These are phyloP conservation scores for Pampus argenteus DNA, from an alignment of 2,797 vertebrate species.

Conservation along the genomic window DNA sequence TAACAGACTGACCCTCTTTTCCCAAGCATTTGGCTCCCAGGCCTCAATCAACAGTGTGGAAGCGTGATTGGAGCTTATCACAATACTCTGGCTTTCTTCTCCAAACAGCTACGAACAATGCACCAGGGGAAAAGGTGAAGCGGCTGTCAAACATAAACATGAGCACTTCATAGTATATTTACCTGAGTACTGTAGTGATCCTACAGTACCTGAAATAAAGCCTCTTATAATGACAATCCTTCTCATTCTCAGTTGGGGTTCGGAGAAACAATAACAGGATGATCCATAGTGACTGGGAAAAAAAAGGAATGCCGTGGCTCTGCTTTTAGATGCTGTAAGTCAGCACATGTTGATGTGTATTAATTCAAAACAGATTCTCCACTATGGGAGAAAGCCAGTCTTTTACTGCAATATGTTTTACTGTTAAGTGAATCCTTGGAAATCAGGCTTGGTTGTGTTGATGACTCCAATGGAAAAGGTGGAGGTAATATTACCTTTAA, in stretches of 20 bases:
- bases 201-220: slow-evolving; percentile 29
- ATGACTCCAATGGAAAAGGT: slow-evolving; percentile 28
- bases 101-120: slow-evolving; percentile 58
- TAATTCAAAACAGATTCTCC: slow-evolving; percentile 52
- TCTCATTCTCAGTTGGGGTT: slow-evolving; percentile 18
- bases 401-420: slow-evolving; percentile 22
- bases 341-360: slow-evolving; percentile 31
- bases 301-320: slow-evolving; percentile 28
- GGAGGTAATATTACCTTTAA: slow-evolving; percentile 64
- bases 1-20: slow-evolving; percentile 47
- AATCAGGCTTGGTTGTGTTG: slow-evolving; percentile 7
- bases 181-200: slow-evolving; percentile 8
- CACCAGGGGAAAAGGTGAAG: slow-evolving; percentile 40
- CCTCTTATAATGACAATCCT: slow-evolving; percentile 4
- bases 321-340: slow-evolving; percentile 38
- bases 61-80: slow-evolving; percentile 67
- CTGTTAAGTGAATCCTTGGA: slow-evolving; percentile 26
- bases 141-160: slow-evolving; percentile 40
- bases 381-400: slow-evolving; percentile 14
- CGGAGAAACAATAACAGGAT: slow-evolving; percentile 31
- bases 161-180: slow-evolving; percentile 9
- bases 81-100: slow-evolving; percentile 66
- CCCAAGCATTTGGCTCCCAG: slow-evolving; percentile 55
- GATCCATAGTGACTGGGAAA: slow-evolving; percentile 38
- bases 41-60: slow-evolving; percentile 61